Evolutionary conservation across 2,113 vertebrate species (phyloP), one percentile per base, ranked within the genome.

Genomic region (Caranx ignobilis): DNA sequence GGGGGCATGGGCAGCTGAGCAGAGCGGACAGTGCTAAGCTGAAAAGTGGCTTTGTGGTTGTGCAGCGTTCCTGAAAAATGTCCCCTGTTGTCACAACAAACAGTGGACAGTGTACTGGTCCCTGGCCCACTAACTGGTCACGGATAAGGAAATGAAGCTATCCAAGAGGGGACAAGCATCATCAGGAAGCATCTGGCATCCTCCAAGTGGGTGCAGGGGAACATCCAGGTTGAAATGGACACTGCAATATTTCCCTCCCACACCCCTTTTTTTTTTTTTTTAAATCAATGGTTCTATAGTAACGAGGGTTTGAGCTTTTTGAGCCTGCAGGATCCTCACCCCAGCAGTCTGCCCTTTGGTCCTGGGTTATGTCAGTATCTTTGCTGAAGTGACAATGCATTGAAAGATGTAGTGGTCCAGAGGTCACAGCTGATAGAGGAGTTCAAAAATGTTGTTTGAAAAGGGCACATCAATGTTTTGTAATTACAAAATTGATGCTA

Each of bases 161-260:
- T 80, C 66, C 39, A 15, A 47, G 21, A 39, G 56, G 35, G 6
- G 1, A 5, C 67, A 10, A 16, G 71, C 69, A 89, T 88, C 87
- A 77, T 78, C 88, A 89, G 92, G 90, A 92, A 90, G 88, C 90
- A 89, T 83, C 89, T 91, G 84, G 73, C 78, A 87, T 87, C 83
- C 86, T 86, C 76, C 63, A 55, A 47, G 59, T 81, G 78, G 75
- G 56, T 75, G 68, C 71, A 35, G 55, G 57, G 47, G 60, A 75
- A 71, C 55, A 67, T 75, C 21, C 78, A 61, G 84, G 61, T 77
- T 84, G 34, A 85, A 63, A 88, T 16, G 11, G 72, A 75, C 63
- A 43, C 45, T 34, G 3, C 1, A 19, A 56, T 26, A 32, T 41
- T 57, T 69, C 18, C 32, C 55, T n/a, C 9, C 6, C n/a, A 32